Evolutionary conservation across 2,113 vertebrate species (phyloP), one percentile per base, ranked within the genome.

Genomic region (Megatriorchis doriae): DNA sequence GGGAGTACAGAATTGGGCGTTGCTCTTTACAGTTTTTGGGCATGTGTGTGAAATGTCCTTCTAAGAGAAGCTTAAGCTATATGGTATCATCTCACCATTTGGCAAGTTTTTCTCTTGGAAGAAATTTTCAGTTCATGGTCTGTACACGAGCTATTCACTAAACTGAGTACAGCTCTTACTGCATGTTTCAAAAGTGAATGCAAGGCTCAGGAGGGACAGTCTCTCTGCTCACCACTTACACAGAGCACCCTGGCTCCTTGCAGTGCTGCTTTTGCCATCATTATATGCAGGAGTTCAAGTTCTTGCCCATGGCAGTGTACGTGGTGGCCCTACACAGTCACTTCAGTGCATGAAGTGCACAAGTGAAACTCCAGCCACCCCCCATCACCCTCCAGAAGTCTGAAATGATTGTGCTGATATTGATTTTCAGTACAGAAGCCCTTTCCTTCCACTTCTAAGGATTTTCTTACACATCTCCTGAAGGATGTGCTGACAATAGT

Each of bases 281-380:
- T 59, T 43, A 16, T 0, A 22, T n/a, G 36, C 48, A 78, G 68
- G 16, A 47, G 38, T 45, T 78, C n/a, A 34, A n/a, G 32, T 36
- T 16, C 10, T 38, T 75, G 40, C 36, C 50, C 2, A 1, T 25
- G 52, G 40, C 32, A 26, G 12, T 11, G 26, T 29, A 10, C 0
- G 11, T 45, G 32, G 8, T 65, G 50, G 38, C 32, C 40, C 61
- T 29, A 1, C 1, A 4, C 34, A 18, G 47, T n/a, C 2, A 1
- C 32, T 55, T n/a, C 29, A 19, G 43, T 27, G 50, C 40, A 16
- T 14, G 50, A 62, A 38, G 65, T 26, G 25, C 47, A 11, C 13
- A n/a, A 58, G 13, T 11, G 43, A 65, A 81, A 36, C 4, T 74
- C 16, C 59, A 81, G 47, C 27, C 59, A 52, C 34, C 4, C 3